Conservation (phyloP, 2,113 vertebrate genomes). For the Etheostoma cragini region DNA sequence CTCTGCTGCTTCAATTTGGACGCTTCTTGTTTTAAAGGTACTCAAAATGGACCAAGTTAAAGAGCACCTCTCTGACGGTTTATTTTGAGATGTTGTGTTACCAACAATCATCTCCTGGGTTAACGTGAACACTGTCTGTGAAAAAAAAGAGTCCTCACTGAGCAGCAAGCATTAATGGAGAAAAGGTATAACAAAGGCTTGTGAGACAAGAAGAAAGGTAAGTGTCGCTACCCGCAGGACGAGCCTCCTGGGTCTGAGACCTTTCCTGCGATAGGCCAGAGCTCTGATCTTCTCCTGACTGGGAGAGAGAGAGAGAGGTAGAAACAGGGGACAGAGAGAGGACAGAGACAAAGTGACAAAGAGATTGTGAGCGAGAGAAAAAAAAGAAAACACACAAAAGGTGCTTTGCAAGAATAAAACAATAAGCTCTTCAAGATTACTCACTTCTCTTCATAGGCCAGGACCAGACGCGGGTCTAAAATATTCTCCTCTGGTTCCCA, state of each 20-base stretch:
- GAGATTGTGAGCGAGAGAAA: not conserved
- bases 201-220: slow-evolving; percentile 8
- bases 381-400: slow-evolving; percentile 11
- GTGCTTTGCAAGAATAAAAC: not conserved
- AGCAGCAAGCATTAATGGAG: not conserved
- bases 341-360: slow-evolving; percentile 29
- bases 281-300: slow-evolving; percentile 95
- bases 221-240: slow-evolving; percentile 90
- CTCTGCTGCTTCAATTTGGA: not conserved
- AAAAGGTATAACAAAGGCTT: not conserved
- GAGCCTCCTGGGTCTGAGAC: slow-evolving; percentile 94
- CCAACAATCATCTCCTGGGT: not conserved
- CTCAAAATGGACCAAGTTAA: not conserved
- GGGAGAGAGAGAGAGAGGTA: slow-evolving; percentile 20
- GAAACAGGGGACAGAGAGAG: slow-evolving; percentile 3
- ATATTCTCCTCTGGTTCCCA: slow-evolving; percentile 99
- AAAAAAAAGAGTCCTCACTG: not conserved
- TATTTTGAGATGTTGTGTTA: not conserved
- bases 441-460: slow-evolving; percentile 99
- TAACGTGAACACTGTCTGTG: not conserved
- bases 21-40: not conserved
- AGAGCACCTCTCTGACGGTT: not conserved
- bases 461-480: slow-evolving; percentile 96
- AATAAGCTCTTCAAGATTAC: slow-evolving; percentile 52
- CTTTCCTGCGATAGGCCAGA: slow-evolving; percentile 95